Percentiles rank a stretch among this genome's conserved stretches.
phyloP scores from a whole-genome alignment of 2,113 vertebrate species.

The Atractosteus spatula region DNA sequence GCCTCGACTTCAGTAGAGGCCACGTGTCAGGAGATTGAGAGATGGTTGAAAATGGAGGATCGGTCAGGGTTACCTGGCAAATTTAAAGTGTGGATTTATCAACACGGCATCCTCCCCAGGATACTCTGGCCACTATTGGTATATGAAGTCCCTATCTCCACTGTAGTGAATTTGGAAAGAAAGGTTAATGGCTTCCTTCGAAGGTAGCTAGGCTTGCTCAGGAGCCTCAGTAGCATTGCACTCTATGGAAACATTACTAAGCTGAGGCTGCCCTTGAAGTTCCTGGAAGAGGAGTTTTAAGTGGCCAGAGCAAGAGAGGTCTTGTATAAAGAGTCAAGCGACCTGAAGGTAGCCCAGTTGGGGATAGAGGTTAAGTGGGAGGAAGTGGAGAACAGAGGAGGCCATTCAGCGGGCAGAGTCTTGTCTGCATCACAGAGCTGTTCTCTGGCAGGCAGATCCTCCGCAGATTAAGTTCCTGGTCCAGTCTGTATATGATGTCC shows the following conservation, averaged over 20 bases:
- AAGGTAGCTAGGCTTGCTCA: conserved; percentile 11
- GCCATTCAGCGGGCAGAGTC: background rate
- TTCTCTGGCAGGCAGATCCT: background rate
- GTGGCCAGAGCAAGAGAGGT: conserved; percentile 7
- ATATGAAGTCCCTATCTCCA: conserved; percentile 4
- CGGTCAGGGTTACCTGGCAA: conserved; percentile 6
- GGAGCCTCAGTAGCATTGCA: conserved; percentile 9
- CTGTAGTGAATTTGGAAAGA: conserved; percentile 11
- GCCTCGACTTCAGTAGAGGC: too few relatives aligned
- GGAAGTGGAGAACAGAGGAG: conserved; percentile 10
- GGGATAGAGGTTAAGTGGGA: background rate
- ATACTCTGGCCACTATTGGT: background rate
- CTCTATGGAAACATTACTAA: conserved; percentile 19
- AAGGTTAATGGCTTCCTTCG: background rate
- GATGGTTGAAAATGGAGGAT: too few relatives aligned
- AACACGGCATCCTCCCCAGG: conserved; percentile 9
- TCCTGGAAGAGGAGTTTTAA: conserved; percentile 19
- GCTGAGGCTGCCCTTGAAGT: conserved; percentile 20
- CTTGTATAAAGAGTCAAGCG: conserved; percentile 2
- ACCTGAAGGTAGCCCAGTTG: background rate
- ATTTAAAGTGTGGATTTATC: conserved; percentile 20
- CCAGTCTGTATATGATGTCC: conserved; percentile 1
- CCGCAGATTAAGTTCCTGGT: conserved; percentile 7
- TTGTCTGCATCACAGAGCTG: background rate
- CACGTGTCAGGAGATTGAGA: too few relatives aligned